Conservation (phyloP, 2,888 invertebrate species). For the Metallyticus violacea region DNA sequence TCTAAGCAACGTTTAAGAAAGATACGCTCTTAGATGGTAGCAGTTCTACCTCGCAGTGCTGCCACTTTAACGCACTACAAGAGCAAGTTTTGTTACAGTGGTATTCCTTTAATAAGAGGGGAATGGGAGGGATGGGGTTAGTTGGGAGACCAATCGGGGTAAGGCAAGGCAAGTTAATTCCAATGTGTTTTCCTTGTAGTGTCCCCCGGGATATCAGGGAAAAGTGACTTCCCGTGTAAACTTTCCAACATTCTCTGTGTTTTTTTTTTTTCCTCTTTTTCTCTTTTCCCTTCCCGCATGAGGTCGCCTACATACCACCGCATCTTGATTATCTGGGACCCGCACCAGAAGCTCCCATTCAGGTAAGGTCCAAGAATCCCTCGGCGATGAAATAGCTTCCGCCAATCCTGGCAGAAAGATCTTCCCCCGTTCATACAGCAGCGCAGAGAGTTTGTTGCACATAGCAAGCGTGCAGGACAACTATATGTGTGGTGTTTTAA, state of each 20-base stretch:
- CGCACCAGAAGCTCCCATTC: not conserved
- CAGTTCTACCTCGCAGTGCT: not conserved
- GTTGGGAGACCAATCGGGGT: not conserved
- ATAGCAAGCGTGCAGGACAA: no score
- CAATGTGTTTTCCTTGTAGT: constrained; percentile 8
- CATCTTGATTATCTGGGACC: not conserved
- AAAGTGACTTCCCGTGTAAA: constrained; percentile 18
- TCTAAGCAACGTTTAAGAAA: no score
- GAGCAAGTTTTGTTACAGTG: not conserved
- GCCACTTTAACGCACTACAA: not conserved
- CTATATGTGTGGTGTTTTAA: no score
- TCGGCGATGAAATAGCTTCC: not conserved
- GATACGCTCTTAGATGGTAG: no score
- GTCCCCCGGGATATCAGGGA: constrained; percentile 15
- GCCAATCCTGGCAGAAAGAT: not conserved
- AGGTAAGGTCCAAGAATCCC: not conserved
- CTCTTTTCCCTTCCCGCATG: not conserved
- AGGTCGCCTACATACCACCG: not conserved
- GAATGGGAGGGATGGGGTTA: not conserved
- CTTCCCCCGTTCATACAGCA: no score
- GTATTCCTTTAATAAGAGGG: not conserved
- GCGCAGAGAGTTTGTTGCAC: no score
- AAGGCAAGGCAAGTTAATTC: not conserved
- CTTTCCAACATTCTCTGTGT: no score
- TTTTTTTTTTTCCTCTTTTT: no score